A percentile compares a stretch with the other conserved stretches of the same genome.
These are phyloP conservation scores for Geotrypetes seraphini DNA, from an alignment of 2,797 vertebrate species.

Conservation along the genomic window DNA sequence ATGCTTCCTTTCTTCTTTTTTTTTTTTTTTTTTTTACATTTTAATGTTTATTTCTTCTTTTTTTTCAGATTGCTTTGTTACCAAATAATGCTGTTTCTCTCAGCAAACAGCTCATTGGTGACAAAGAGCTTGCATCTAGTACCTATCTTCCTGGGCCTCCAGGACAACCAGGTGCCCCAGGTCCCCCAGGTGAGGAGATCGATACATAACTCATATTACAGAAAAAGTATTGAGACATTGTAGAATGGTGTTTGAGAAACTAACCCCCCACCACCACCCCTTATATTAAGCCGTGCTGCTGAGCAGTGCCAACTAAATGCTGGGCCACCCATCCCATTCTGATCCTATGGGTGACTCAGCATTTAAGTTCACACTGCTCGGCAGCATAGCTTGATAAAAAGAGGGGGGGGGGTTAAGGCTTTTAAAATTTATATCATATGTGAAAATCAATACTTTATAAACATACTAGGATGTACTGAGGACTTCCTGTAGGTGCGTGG, in stretches of 20 bases:
- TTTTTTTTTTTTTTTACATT: constrained; percentile 24
- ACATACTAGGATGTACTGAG: too few species aligned
- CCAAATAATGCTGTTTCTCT: constrained; percentile 74
- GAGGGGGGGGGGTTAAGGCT: too few species aligned
- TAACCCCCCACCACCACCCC: too few species aligned
- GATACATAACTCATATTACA: not conserved
- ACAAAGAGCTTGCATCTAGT: constrained; percentile 71
- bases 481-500: too few species aligned
- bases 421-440: not conserved
- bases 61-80: constrained; percentile 72
- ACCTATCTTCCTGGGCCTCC: constrained; percentile 77
- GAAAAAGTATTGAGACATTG: not conserved
- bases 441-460: not conserved
- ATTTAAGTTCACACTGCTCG: too few species aligned
- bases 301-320: too few species aligned
- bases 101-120: constrained; percentile 74
- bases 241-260: not conserved
- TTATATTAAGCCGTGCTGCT: too few species aligned
- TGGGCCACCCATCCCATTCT: too few species aligned
- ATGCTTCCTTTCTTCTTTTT: too few species aligned
- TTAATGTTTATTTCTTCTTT: too few species aligned
- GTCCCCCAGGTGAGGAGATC: constrained; percentile 66
- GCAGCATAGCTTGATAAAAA: too few species aligned
- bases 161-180: constrained; percentile 69
- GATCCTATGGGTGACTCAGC: too few species aligned